A percentile compares a stretch with the other conserved stretches of the same genome.
Evolutionary conservation across 2,113 vertebrate species (phyloP).

Genomic region (Reinhardtius hippoglossoides): DNA sequence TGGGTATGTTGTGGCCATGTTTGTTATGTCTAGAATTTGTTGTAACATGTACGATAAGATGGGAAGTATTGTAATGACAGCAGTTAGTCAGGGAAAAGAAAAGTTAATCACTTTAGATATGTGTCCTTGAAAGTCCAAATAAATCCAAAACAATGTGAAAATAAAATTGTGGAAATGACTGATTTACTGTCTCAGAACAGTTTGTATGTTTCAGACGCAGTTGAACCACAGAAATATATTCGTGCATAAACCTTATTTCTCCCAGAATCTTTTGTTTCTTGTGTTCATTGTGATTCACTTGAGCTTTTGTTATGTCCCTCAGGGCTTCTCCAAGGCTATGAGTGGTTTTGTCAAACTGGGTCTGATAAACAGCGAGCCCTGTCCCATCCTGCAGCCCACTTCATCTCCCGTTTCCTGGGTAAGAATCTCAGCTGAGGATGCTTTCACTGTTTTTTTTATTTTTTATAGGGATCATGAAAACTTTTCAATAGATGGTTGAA

Average conservation of each 20-base stretch:
- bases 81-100: too few relatives aligned
- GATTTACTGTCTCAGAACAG: background rate
- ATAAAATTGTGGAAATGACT: too few relatives aligned
- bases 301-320: constrained; percentile 23
- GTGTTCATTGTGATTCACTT: background rate
- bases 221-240: background rate
- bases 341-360: constrained; percentile 91
- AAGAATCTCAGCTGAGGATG: constrained; percentile 41
- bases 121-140: too few relatives aligned
- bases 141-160: too few relatives aligned
- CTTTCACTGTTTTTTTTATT: background rate
- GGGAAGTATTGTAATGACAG: too few relatives aligned
- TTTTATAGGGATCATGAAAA: background rate
- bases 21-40: too few relatives aligned
- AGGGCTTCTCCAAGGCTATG: constrained; percentile 92
- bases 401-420: constrained; percentile 88
- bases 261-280: background rate
- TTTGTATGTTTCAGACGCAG: background rate
- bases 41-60: too few relatives aligned
- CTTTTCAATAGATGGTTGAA: background rate
- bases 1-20: too few relatives aligned
- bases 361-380: constrained; percentile 88
- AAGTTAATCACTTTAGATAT: too few relatives aligned
- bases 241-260: background rate
- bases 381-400: constrained; percentile 79